These are phyloP conservation scores for Elysia crispata DNA, from an alignment of 2,888 invertebrate genomes.

Conservation along the genomic window DNA sequence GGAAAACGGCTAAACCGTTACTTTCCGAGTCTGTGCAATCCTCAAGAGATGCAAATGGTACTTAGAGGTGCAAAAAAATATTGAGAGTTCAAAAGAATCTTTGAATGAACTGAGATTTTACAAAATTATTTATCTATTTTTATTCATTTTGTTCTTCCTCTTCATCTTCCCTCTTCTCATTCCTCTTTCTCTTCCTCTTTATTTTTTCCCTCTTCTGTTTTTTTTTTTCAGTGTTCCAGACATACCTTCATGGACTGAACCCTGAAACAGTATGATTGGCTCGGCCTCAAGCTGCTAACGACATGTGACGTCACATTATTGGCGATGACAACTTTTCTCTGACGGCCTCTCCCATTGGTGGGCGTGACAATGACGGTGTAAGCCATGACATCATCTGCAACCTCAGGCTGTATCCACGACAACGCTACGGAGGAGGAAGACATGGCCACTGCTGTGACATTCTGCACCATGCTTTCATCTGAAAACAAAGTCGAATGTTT, in stretches of 20 bases:
- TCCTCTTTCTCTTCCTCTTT: no score
- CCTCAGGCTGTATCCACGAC: constrained; percentile 51
- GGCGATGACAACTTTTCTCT: constrained; percentile 40
- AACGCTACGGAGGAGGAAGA: constrained; percentile 47
- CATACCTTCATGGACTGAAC: constrained; percentile 46
- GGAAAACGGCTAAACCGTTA: no score
- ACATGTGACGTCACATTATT: constrained; percentile 44
- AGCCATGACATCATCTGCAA: constrained; percentile 44
- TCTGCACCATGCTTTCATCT: constrained; percentile 43
- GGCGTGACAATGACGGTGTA: constrained; percentile 49
- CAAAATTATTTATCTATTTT: no score
- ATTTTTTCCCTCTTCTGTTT: no score
- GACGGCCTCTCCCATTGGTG: constrained; percentile 35
- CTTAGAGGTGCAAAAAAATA: no score
- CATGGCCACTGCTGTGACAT: constrained; percentile 49
- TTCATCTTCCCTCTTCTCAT: no score
- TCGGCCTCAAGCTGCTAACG: constrained; percentile 46
- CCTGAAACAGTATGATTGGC: constrained; percentile 50
- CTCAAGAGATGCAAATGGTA: no score
- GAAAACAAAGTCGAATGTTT: constrained; percentile 6
- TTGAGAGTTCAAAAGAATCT: no score
- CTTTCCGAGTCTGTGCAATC: no score
- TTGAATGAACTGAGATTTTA: no score
- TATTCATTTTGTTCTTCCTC: no score
- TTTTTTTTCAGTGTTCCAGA: no score